A percentile compares a stretch with the other conserved stretches of the same genome.
Conservation (phyloP, 1,140 invertebrate genomes). For the Caenorhabditis remanei region DNA sequence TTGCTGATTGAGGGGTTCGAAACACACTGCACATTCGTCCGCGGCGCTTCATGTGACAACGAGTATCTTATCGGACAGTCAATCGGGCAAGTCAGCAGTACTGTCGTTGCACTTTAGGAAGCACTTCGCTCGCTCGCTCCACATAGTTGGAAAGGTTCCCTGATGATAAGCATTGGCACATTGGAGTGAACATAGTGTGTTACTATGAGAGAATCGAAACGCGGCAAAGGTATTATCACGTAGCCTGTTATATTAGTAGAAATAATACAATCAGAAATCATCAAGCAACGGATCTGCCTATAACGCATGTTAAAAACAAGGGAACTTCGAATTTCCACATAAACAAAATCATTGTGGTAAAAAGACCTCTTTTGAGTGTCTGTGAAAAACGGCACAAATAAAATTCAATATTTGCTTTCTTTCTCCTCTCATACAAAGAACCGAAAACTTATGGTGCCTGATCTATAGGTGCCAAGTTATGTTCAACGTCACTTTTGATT, state of each 20-base stretch:
- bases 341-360: neutral
- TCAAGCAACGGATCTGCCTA: no score
- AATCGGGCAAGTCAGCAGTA: constrained; percentile 28
- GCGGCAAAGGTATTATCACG: neutral
- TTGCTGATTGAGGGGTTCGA: constrained; percentile 29
- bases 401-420: constrained; percentile 30
- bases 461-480: neutral
- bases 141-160: constrained; percentile 36
- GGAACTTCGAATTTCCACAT: neutral
- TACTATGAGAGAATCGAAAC: neutral
- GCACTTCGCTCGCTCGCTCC: neutral
- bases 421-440: neutral
- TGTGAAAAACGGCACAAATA: constrained; percentile 39
- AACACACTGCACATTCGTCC: constrained; percentile 22
- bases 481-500: no score
- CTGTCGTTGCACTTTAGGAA: constrained; percentile 9
- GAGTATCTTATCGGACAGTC: constrained; percentile 28
- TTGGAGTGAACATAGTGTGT: neutral
- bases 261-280: neutral
- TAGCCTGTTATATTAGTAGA: neutral
- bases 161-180: constrained; percentile 27
- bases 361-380: constrained; percentile 7
- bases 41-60: constrained; percentile 31
- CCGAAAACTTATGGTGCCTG: neutral
- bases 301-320: neutral